Conservation (phyloP, 2,797 vertebrate genomes). For the Ptychadena robeensis region DNA sequence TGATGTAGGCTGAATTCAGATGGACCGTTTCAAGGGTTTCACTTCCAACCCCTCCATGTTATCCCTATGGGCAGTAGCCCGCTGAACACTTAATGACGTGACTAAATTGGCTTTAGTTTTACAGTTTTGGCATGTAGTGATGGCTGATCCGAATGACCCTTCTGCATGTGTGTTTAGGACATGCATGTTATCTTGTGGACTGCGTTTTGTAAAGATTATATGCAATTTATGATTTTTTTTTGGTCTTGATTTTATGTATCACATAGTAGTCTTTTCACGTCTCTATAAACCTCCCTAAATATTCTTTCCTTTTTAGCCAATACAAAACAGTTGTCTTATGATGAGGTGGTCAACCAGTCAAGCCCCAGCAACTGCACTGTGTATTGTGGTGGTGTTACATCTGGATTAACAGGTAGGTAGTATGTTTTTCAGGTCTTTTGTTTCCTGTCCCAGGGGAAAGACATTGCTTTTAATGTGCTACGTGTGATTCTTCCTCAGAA, state of each 20-base stretch:
- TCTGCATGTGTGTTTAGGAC: too few relatives aligned
- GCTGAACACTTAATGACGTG: too few relatives aligned
- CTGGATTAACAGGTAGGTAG: constrained; percentile 88
- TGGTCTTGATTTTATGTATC: background rate
- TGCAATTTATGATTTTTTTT: background rate
- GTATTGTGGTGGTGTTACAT: constrained; percentile 94
- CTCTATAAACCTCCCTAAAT: background rate
- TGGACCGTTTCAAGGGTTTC: too few relatives aligned
- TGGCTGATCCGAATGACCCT: too few relatives aligned
- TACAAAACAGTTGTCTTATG: constrained; percentile 94
- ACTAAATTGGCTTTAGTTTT: too few relatives aligned
- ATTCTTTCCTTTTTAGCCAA: constrained; percentile 72
- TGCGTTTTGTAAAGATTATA: too few relatives aligned
- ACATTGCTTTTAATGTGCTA: background rate
- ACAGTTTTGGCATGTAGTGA: too few relatives aligned
- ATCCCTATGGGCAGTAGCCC: too few relatives aligned
- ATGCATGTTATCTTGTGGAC: too few relatives aligned
- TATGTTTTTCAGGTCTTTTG: background rate
- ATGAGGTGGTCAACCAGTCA: constrained; percentile 95
- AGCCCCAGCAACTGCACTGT: constrained; percentile 98
- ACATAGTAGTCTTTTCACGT: background rate
- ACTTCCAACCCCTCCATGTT: too few relatives aligned
- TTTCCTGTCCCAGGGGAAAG: background rate
- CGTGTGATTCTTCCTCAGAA: constrained; percentile 74
- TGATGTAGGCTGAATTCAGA: too few relatives aligned